Conservation (phyloP, 2,888 invertebrate species). For the Drosophila merina region DNA sequence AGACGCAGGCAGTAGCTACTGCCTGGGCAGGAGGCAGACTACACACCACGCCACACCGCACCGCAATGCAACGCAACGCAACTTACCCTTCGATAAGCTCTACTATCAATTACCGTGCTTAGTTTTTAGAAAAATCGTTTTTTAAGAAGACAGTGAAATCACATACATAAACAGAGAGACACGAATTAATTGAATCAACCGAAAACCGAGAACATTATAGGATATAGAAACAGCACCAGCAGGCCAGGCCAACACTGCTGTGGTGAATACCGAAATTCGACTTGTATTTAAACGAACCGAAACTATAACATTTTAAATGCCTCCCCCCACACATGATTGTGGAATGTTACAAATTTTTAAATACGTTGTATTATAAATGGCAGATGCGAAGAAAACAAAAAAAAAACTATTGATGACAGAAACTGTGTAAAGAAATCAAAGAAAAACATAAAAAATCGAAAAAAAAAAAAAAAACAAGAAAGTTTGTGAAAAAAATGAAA, state of each 20-base stretch:
- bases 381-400: constrained; percentile 26
- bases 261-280: constrained; percentile 35
- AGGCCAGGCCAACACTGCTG: constrained; percentile 36
- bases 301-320: constrained; percentile 46
- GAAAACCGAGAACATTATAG: constrained; percentile 37
- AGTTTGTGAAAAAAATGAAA: constrained; percentile 52
- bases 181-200: constrained; percentile 6
- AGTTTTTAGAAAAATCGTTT: constrained; percentile 65
- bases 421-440: constrained; percentile 36
- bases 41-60: constrained; percentile 26
- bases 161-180: constrained; percentile 4
- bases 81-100: constrained; percentile 10
- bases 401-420: constrained; percentile 39
- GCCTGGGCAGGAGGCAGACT: constrained; percentile 27
- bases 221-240: constrained; percentile 19
- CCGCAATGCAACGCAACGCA: constrained; percentile 9
- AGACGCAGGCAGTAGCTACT: constrained; percentile 32
- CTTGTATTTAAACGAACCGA: constrained; percentile 39
- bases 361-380: constrained; percentile 66
- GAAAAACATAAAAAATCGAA: constrained; percentile 23
- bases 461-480: constrained; percentile 36
- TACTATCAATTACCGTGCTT: constrained; percentile 60
- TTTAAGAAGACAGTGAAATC: constrained; percentile 70
- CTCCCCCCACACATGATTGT: constrained; percentile 11
- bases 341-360: constrained; percentile 67